These are phyloP conservation scores for Cynocephalus volans DNA, from an alignment of 2,113 vertebrate species.

Conservation along the genomic window DNA sequence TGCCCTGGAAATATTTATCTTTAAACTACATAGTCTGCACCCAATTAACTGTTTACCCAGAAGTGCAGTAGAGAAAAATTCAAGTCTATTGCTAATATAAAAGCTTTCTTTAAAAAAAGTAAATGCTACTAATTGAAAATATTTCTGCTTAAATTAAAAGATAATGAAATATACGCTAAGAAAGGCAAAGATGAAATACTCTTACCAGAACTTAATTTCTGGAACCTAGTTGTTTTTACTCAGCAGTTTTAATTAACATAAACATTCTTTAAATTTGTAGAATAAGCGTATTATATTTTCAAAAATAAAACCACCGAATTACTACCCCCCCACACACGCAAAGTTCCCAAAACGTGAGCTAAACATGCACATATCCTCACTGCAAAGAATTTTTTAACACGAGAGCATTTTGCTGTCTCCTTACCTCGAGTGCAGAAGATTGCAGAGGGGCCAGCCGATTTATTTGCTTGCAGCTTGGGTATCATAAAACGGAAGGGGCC, in stretches of 20 bases:
- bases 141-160: conserved; percentile 58
- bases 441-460: conserved; percentile 6
- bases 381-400: background rate
- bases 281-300: conserved; percentile 10
- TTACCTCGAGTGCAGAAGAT: conserved; percentile 68
- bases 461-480: background rate
- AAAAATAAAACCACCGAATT: conserved; percentile 43
- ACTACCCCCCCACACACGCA: background rate
- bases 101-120: conserved; percentile 43
- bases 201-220: conserved; percentile 55
- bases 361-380: background rate
- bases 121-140: conserved; percentile 46
- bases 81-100: background rate
- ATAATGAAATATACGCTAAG: background rate
- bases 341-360: conserved; percentile 57
- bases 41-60: conserved; percentile 25
- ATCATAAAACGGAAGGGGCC: background rate
- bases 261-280: background rate
- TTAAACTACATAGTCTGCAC: conserved; percentile 46
- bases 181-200: conserved; percentile 37
- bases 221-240: conserved; percentile 14
- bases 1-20: conserved; percentile 29
- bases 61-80: conserved; percentile 48
- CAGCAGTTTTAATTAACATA: conserved; percentile 4
- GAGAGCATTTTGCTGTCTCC: background rate